phyloP scores from a whole-genome alignment of 2,888 invertebrate genomes.

The Helobdella robusta region DNA sequence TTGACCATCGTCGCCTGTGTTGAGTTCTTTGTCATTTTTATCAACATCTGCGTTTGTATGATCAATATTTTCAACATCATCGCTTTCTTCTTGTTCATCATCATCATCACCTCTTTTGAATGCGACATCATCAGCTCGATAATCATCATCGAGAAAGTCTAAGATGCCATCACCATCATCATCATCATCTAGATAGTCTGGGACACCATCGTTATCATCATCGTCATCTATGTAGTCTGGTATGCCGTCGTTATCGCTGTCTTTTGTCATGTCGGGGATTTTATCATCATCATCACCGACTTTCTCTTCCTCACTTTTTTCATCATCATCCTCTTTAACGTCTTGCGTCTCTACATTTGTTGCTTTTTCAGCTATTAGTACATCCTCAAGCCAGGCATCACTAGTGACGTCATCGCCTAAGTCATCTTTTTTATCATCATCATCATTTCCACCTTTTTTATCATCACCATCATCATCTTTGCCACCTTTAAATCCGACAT shows the following conservation, averaged over 20 bases:
- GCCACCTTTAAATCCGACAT: slow-evolving; percentile 23
- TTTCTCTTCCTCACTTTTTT: slow-evolving; percentile 11
- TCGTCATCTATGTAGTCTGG: slow-evolving; percentile 37
- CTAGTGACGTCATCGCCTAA: slow-evolving; percentile 16
- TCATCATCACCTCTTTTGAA: slow-evolving; percentile 38
- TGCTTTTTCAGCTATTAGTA: neutral
- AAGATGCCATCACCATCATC: slow-evolving; percentile 34
- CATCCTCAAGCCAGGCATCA: slow-evolving; percentile 6
- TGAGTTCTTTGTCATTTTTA: neutral
- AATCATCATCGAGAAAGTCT: slow-evolving; percentile 27
- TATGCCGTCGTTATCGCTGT: slow-evolving; percentile 37
- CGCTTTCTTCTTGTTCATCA: slow-evolving; percentile 17
- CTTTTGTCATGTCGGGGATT: slow-evolving; percentile 30
- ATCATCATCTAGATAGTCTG: slow-evolving; percentile 33
- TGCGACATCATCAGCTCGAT: neutral
- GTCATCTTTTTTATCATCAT: slow-evolving; percentile 32
- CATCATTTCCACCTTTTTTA: slow-evolving; percentile 34
- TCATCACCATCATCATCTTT: slow-evolving; percentile 35
- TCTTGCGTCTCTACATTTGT: too few relatives aligned
- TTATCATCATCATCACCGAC: slow-evolving; percentile 32
- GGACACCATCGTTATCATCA: slow-evolving; percentile 41
- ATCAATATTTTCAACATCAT: slow-evolving; percentile 30
- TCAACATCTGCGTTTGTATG: slow-evolving; percentile 20
- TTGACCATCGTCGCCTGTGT: slow-evolving; percentile 32
- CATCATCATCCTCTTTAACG: neutral